These are phyloP conservation scores for Scarus forsteni DNA, from an alignment of 2,797 vertebrate species.

Conservation along the genomic window DNA sequence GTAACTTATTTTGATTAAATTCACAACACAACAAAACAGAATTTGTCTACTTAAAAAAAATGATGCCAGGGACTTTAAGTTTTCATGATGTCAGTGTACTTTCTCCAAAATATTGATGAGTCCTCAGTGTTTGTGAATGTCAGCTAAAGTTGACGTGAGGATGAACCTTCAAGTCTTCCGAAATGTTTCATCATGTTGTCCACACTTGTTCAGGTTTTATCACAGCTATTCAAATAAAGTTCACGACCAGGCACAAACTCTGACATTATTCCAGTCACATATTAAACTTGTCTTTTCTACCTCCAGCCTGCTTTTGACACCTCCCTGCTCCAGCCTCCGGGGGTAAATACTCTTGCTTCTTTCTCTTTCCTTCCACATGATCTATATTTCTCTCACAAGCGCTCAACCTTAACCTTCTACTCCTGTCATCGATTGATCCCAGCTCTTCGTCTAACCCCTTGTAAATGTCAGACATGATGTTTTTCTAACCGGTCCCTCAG, in stretches of 20 bases:
- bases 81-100: too few species aligned
- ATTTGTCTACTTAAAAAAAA: too few species aligned
- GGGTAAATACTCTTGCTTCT: constrained; percentile 9
- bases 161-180: too few species aligned
- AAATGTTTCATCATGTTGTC: too few species aligned
- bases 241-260: neutral
- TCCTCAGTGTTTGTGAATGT: too few species aligned
- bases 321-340: constrained; percentile 11
- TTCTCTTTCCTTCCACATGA: constrained; percentile 15
- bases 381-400: constrained; percentile 35
- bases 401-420: constrained; percentile 20
- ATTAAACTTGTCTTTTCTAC: neutral
- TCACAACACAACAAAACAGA: too few species aligned
- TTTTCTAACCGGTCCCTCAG: constrained; percentile 20
- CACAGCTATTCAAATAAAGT: neutral
- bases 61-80: too few species aligned
- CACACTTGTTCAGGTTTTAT: too few species aligned
- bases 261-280: neutral
- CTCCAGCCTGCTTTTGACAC: constrained; percentile 1
- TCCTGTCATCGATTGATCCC: constrained; percentile 11
- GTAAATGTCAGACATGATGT: constrained; percentile 32
- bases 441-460: constrained; percentile 20
- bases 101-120: too few species aligned
- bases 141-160: too few species aligned
- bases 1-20: too few species aligned